phyloP scores from a whole-genome alignment of 2,888 invertebrate species.

The Drosophila dives region DNA sequence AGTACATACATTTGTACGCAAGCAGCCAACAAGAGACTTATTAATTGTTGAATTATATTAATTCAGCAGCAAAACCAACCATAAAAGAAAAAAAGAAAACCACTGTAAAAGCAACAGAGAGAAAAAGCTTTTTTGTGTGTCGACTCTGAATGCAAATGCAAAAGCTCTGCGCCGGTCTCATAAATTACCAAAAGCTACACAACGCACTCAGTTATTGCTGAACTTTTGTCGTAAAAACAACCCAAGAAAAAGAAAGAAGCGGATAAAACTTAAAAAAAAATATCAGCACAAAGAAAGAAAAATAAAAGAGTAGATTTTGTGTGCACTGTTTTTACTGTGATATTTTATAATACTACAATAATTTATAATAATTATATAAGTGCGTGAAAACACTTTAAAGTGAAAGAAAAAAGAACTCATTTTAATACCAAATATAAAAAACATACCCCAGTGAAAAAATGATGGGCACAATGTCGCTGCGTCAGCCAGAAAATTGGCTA shows the following conservation, averaged over 20 bases:
- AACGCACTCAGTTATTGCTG: slow-evolving; percentile 80
- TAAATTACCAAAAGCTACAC: slow-evolving; percentile 67
- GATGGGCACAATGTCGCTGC: slow-evolving; percentile 84
- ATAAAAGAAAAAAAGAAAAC: slow-evolving; percentile 13
- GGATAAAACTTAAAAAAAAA: slow-evolving; percentile 13
- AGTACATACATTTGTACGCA: slow-evolving; percentile 37
- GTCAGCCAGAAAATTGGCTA: slow-evolving; percentile 86
- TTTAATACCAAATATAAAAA: slow-evolving; percentile 20
- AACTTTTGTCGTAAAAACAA: slow-evolving; percentile 77
- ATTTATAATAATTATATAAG: slow-evolving; percentile 36
- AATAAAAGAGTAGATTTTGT: slow-evolving; percentile 6
- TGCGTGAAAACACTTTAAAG: slow-evolving; percentile 28
- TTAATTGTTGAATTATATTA: slow-evolving; percentile 63
- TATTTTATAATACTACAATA: slow-evolving; percentile 37
- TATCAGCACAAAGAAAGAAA: slow-evolving; percentile 32
- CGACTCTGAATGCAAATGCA: slow-evolving; percentile 51
- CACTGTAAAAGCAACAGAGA: slow-evolving; percentile 36
- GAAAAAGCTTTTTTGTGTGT: slow-evolving; percentile 39
- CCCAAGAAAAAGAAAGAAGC: slow-evolving; percentile 13
- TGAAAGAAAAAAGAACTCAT: slow-evolving; percentile 9
- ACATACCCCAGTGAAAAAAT: slow-evolving; percentile 44
- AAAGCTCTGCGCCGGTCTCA: slow-evolving; percentile 81
- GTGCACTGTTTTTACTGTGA: slow-evolving; percentile 29
- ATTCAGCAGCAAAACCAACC: slow-evolving; percentile 46
- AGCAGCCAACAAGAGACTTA: slow-evolving; percentile 56